phyloP scores from a whole-genome alignment of 2,113 vertebrate species.

The Alouatta palliata region DNA sequence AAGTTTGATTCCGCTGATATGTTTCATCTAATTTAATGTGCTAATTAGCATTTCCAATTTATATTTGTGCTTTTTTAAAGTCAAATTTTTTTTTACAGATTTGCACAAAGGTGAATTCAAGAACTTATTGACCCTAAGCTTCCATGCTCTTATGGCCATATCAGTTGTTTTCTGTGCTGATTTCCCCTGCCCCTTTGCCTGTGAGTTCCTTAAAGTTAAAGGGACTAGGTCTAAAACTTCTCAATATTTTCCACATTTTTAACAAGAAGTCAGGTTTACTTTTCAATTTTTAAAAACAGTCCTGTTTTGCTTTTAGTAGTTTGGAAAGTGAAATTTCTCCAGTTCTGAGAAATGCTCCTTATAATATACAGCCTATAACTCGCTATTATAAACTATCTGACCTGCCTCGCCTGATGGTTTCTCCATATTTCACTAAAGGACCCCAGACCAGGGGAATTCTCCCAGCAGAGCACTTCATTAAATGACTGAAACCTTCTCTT shows the following conservation, averaged over 20 bases:
- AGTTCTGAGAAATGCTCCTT: not conserved
- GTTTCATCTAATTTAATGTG: constrained; percentile 7
- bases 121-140: not conserved
- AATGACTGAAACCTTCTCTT: not conserved
- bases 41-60: constrained; percentile 16
- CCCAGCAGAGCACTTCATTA: not conserved
- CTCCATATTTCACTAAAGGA: not conserved
- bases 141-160: not conserved
- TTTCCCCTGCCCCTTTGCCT: not conserved
- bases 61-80: not conserved
- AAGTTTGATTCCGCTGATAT: not conserved
- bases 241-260: not conserved
- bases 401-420: not conserved
- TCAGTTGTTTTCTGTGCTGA: not conserved
- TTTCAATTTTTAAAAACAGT: not conserved
- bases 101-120: constrained; percentile 11
- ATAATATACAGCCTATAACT: not conserved
- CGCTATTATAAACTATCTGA: not conserved
- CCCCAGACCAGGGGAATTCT: not conserved
- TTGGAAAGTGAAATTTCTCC: not conserved
- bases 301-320: not conserved
- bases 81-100: constrained; percentile 34
- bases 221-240: not conserved
- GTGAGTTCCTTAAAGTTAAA: not conserved
- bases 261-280: not conserved